Evolutionary conservation across 2,888 invertebrate genomes (phyloP), one percentile per base, ranked within the genome.

Genomic region (Congeria kusceri): DNA sequence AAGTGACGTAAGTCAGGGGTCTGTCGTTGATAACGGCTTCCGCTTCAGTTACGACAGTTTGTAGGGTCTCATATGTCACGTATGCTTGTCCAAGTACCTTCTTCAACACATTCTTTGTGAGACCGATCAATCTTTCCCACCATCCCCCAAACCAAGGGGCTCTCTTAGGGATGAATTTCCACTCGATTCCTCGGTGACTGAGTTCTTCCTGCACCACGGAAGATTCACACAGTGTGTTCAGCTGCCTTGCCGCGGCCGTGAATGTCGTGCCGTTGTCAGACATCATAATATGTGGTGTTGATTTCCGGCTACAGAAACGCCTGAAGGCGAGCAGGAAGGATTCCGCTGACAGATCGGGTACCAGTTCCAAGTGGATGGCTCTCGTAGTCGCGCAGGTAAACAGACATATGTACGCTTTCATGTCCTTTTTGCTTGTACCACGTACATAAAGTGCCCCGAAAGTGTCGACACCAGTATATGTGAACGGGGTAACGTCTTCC

Each of bases 71-170:
- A 29, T 44, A 59, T 20, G 29, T 76, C 18, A 83, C 28, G 23
- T 46, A 63, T 5, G 69, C 25, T 32, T 65, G 59, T 5, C 68
- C 65, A 23, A 83, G 27, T 4, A 57, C 32, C 53, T 66, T 74
- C 39, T 68, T 83, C 0, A 84, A 32, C 13, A 63, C 58, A 28
- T 64, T 64, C 64, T 84, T 76, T 3, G 75, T 75, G 18, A 76
- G 32, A 4, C 74, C 57, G 32, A 84, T 77, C 23, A 84, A 32
- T 18, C 82, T 39, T 44, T 83, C 82, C 77, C 81, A 84, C 58
- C 74, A 80, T 46, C 84, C 82, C 13, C 74, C 82, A 47, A 57
- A 80, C 80, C 83, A 84, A 1, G 82, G 75, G 15, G 77, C 81
- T n/a, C 72, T 46, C 25, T 73, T 69, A 5, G 77, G 73, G 44